Evolutionary conservation across 2,113 vertebrate species (phyloP).

Genomic region (Setophaga petechia): DNA sequence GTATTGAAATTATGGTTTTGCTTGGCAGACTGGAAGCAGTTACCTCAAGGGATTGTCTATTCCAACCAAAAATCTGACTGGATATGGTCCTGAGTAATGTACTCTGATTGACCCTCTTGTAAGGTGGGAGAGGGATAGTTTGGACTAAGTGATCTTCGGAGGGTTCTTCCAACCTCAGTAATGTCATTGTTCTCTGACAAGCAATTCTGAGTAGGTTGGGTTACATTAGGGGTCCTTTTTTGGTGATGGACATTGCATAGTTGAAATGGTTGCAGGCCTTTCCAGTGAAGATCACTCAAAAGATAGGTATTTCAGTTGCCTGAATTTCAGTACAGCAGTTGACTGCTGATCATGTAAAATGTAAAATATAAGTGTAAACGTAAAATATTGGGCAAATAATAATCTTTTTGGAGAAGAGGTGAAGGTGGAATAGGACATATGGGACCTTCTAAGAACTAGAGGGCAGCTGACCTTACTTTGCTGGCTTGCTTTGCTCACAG

Average conservation of each 20-base stretch:
- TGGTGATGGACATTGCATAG: neutral
- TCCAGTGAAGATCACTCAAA: neutral
- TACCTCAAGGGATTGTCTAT: neutral
- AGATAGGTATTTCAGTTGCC: neutral
- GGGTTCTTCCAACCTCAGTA: neutral
- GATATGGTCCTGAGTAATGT: neutral
- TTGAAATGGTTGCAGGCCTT: neutral
- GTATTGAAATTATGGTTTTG: neutral
- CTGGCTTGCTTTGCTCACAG: neutral
- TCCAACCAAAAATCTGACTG: neutral
- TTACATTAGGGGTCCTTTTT: neutral
- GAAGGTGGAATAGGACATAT: neutral
- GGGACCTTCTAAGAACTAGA: neutral
- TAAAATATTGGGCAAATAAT: neutral
- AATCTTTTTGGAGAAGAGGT: neutral
- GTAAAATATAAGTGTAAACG: neutral
- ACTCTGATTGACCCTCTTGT: neutral
- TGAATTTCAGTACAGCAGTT: neutral
- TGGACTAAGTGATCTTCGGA: neutral
- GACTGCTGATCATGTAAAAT: neutral
- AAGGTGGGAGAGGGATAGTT: neutral
- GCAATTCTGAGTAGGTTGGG: neutral
- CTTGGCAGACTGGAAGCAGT: neutral
- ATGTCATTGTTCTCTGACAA: neutral
- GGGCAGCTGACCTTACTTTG: neutral